Base-by-base conservation (phyloP, 2,113 vertebrate species). In the Lampris incognitus region DNA sequence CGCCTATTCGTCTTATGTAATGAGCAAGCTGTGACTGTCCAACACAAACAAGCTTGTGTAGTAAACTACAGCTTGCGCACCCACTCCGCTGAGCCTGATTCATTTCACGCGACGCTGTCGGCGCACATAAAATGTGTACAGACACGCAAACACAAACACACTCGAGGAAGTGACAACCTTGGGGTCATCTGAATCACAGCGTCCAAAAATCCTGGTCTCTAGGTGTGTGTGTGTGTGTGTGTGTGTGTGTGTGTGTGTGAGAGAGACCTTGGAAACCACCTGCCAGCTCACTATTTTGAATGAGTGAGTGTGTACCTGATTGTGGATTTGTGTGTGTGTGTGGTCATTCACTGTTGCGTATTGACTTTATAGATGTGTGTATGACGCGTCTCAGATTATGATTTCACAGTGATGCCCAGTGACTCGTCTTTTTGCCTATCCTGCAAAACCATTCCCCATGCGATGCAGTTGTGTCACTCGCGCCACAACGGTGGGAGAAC, bases 201-300 rank as follows among this genome's bases (percentile, higher is more conserved):
- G 24, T 24, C 24, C 80, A 79, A 91, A 85, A 87, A 88, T 89
- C 86, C 86, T 84, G 87, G 68, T 57, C 62, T 69, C 66, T 70
- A 72, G 4, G 41, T 69, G 72, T 56, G 49, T 74, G 38, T 70
- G 40, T 48, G 71, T 72, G 69, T 62, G 46, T 38, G 57, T 9
- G 57, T 59, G 6, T 37, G 44, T 46, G 44, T 46, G 44, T 51
- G 50, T 66, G 59, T 73, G 52, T 51, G 9, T 66, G 44, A 44
- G 24, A 59, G 58, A 13, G 61, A 72, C 57, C 73, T n/a, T 0
- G 41, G 39, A 58, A 76, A 77, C 66, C 67, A 49, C 72, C 52
- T n/a, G 36, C 72, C 44, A 44, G 24, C 24, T 63, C 69, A 48
- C 58, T 38, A 49, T 24, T 56, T 10, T 56, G 54, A 13, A 4